Evolutionary conservation across 2,888 invertebrate species (phyloP), one percentile per base, ranked within the genome.

Genomic region (Tolmerus cingulatus): DNA sequence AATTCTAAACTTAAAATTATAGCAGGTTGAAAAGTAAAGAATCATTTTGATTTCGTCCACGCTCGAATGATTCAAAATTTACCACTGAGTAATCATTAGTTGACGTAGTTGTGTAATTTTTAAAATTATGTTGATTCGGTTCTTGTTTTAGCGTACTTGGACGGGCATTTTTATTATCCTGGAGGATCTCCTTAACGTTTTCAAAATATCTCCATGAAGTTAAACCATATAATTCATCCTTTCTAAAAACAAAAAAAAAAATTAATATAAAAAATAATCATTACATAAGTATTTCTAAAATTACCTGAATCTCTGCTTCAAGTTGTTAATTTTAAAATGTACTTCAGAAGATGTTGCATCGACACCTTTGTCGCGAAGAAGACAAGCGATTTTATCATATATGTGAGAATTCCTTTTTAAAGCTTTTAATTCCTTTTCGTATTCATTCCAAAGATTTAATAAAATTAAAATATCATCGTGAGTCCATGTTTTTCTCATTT

Each of bases 301-400:
- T 19, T 30, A 81, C 81, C 81, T 81, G 14, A 27, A 81, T 30
- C 55, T 30, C 30, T 81, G 81, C 9, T 81, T 81, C 7, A 81
- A 81, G 55, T 81, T 81, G 34, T 81, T 81, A 16, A 81, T 81
- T 81, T 81, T 81, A 55, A 81, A 81, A n/a, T 81, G 81, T 2
- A 81, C 81, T n/a, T 81, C 81, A 5, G 43, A 51, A 16, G 55
- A 46, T 16, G 40, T 81, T 2, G 55, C 81, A 81, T 16, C 19
- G 12, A 81, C 46, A 0, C 81, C 81, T 55, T 7, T 30, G 16
- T 30, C 8, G 1, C 81, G 81, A 14, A 81, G 34, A 34, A 51
- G 43, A 1, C 23, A 5, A 30, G 81, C 81, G 23, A 81, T 81
- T 81, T 81, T 81, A 14, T 81, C 55, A 81, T 81, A 81, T 30